A percentile compares a stretch with the other conserved stretches of the same genome.
Evolutionary conservation across 2,113 vertebrate species (phyloP).

Genomic region (Sinocyclocheilus maitianheensis): DNA sequence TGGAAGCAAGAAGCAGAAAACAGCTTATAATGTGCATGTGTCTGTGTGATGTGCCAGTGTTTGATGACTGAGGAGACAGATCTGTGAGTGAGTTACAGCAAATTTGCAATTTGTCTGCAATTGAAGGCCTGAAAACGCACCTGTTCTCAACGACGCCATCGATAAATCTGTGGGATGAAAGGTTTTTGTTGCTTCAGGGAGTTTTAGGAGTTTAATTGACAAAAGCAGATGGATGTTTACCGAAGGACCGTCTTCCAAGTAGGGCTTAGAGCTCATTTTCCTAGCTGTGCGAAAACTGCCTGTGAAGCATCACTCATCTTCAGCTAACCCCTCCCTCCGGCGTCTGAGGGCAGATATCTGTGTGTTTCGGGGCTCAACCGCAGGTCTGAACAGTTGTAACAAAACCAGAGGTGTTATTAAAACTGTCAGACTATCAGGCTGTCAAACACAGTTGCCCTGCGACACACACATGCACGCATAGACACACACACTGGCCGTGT

Average conservation of each 20-base stretch:
- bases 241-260: slow-evolving; percentile 25
- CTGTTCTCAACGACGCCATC: neutral
- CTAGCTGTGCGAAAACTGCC: neutral
- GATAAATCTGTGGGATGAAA: slow-evolving; percentile 17
- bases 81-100: slow-evolving; percentile 25
- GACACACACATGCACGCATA: neutral
- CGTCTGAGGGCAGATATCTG: neutral
- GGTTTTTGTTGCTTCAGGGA: slow-evolving; percentile 29
- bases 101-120: slow-evolving; percentile 33
- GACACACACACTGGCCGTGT: slow-evolving; percentile 8
- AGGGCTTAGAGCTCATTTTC: slow-evolving; percentile 4
- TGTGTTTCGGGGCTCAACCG: neutral
- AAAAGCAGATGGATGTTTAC: slow-evolving; percentile 38
- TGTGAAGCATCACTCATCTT: slow-evolving; percentile 16
- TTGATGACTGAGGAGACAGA: slow-evolving; percentile 21
- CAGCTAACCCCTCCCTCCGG: neutral
- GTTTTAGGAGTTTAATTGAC: slow-evolving; percentile 36
- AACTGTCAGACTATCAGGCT: slow-evolving; percentile 42
- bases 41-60: neutral
- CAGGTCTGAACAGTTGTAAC: slow-evolving; percentile 41
- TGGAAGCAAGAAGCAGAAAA: neutral
- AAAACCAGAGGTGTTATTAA: slow-evolving; percentile 50
- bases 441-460: slow-evolving; percentile 37
- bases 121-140: slow-evolving; percentile 24
- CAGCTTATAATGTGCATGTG: slow-evolving; percentile 18